Evolutionary conservation across 2,113 vertebrate species (phyloP).

Genomic region (Actenoides hombroni): DNA sequence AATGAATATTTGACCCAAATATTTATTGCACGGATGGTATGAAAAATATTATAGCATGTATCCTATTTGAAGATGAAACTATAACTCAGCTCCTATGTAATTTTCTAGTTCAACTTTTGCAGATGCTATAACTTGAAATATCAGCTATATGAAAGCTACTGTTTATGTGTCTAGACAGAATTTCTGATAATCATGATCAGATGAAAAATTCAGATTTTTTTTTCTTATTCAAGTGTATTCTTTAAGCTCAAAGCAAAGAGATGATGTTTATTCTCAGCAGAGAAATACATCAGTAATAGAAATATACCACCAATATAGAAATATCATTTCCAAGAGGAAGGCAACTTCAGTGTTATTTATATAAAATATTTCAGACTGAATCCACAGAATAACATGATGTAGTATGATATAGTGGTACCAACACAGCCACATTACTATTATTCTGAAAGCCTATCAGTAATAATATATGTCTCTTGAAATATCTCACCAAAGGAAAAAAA

Average conservation of each 20-base stretch:
- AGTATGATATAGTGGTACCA: neutral
- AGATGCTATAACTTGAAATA: neutral
- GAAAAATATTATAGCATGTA: slow-evolving; percentile 14
- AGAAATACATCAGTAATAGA: neutral
- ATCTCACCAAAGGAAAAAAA: slow-evolving; percentile 15
- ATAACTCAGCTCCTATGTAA: neutral
- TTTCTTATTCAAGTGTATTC: slow-evolving; percentile 19
- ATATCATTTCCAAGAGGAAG: slow-evolving; percentile 1
- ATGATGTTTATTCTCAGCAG: neutral
- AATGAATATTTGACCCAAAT: neutral
- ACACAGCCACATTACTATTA: neutral
- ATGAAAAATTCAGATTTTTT: neutral
- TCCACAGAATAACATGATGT: neutral
- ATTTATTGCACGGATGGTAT: neutral
- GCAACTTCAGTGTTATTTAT: slow-evolving; percentile 20
- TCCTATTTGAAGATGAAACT: slow-evolving; percentile 22
- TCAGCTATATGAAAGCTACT: neutral
- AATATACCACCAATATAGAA: neutral
- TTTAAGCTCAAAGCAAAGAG: neutral
- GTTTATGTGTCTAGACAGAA: neutral
- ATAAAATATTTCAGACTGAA: slow-evolving; percentile 18
- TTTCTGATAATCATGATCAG: slow-evolving; percentile 22
- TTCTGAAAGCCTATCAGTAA: slow-evolving; percentile 28
- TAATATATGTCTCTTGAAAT: neutral
- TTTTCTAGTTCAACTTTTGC: neutral